Base-by-base conservation (phyloP, 2,888 invertebrate genomes). In the Oligia latruncula region DNA sequence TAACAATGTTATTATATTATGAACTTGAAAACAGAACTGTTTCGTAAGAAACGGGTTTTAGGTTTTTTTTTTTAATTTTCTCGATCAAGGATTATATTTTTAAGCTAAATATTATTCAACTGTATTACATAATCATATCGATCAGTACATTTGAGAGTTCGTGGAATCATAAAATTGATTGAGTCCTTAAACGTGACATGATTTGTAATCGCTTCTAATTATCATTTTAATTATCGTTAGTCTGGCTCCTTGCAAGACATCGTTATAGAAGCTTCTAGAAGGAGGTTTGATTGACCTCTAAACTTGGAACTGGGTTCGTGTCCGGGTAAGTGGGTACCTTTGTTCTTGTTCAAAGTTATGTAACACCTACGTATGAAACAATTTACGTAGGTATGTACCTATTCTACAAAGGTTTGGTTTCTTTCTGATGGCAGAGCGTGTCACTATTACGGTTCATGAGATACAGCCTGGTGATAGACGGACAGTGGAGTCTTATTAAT, bases 201-300 rank as follows among this genome's bases (percentile, higher is more conserved):
- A 49, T 80, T 68, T 49, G 5, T 49, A 58, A 68, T 68, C 46
- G 15, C 23, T 67, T 40, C 20, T 49, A 67, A 46, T 55, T 58
- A 77, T 52, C 13, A 29, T 43, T 77, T 77, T 77, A 77, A 64
- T 78, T 40, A 40, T 49, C 29, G 67, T 35, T 23, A 62, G 52
- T 52, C 60, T 43, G 43, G 35, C 49, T 9, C 23, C 40, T 58
- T 40, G 9, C 29, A 15, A 52, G 62, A 43, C 52, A 20, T n/a
- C 52, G 17, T 64, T n/a, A 35, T 17, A 73, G 52, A 73, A 64
- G 20, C n/a, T 81, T 81, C 81, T 81, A 55, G 73, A 81, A 79
- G 62, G 17, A 71, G 46, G 46, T 17, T 73, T 29, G 46, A 23
- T 23, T 79, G 79, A 73, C 81, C 79, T 79, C 81, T 73, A 79